Conservation (phyloP, 2,113 vertebrate species). For the Cygnus buccinator region DNA sequence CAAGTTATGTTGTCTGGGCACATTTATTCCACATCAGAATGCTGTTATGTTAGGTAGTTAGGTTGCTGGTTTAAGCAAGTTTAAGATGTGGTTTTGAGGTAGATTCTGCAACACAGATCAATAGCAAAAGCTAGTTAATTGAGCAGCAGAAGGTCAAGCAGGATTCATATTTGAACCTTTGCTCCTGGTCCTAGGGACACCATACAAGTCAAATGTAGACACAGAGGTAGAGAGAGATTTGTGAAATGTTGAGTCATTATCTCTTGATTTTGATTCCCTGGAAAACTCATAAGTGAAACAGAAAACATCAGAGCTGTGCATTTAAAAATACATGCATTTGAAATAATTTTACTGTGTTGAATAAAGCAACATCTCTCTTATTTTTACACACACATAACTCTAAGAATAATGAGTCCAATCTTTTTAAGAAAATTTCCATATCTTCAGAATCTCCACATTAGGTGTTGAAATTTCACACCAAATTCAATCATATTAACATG, state of each 20-base stretch:
- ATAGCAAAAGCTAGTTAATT: rapidly evolving
- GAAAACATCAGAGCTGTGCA: not conserved
- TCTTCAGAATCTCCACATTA: not conserved
- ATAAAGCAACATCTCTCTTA: rapidly evolving
- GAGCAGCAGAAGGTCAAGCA: not conserved
- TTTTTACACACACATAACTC: not conserved
- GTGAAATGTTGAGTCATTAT: not conserved
- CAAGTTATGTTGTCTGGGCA: not conserved
- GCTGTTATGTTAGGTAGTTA: not conserved
- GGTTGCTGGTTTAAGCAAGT: not conserved
- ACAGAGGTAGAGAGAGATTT: not conserved
- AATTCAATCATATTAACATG: not conserved
- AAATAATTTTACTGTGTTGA: not conserved
- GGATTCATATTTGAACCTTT: not conserved
- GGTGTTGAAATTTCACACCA: not conserved
- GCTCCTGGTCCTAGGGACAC: not conserved
- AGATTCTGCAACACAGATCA: not conserved
- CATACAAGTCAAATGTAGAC: not conserved
- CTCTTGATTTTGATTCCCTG: not conserved
- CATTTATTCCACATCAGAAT: not conserved
- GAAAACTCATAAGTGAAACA: not conserved
- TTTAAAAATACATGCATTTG: not conserved
- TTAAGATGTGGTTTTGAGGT: not conserved
- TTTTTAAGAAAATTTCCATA: not conserved
- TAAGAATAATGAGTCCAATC: not conserved